phyloP scores from a whole-genome alignment of 64 coral and sea anemone species.

The Pocillopora verrucosa region DNA sequence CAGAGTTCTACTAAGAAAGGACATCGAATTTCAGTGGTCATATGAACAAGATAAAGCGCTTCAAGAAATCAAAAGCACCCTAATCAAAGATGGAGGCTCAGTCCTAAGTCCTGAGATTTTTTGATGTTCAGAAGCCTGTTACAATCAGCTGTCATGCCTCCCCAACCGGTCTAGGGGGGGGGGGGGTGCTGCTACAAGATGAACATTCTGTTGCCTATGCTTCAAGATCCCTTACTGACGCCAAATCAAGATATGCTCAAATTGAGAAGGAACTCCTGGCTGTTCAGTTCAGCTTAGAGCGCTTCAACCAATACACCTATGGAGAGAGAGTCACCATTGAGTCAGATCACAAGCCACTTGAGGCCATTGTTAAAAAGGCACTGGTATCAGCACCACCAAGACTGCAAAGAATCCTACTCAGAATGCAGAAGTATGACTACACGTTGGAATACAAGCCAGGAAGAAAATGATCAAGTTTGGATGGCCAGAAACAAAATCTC shows the following conservation, averaged over 20 bases:
- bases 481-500: constrained; percentile 22
- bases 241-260: constrained; percentile 28
- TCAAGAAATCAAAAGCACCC: constrained; percentile 44
- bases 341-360: constrained; percentile 61
- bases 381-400: constrained; percentile 26
- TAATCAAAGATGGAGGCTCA: constrained; percentile 2
- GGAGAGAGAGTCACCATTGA: constrained; percentile 15
- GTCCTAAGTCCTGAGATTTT: constrained; percentile 21
- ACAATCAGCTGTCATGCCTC: constrained; percentile 41
- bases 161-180: constrained; percentile 23
- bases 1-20: constrained; percentile 17
- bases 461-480: constrained; percentile 27
- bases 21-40: constrained; percentile 45
- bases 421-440: constrained; percentile 52
- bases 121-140: constrained; percentile 30
- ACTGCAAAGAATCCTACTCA: constrained; percentile 51
- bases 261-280: constrained; percentile 48
- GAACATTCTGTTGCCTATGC: constrained; percentile 48
- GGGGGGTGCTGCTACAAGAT: constrained; percentile 44
- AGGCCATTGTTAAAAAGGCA: constrained; percentile 56
- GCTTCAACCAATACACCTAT: constrained; percentile 65
- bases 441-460: constrained; percentile 41
- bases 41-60: constrained; percentile 61
- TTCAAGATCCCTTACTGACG: constrained; percentile 44
- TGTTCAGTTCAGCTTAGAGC: constrained; percentile 34